These are phyloP conservation scores for Hypsibius dujardini DNA, from an alignment of 1,140 invertebrate species.

Conservation along the genomic window DNA sequence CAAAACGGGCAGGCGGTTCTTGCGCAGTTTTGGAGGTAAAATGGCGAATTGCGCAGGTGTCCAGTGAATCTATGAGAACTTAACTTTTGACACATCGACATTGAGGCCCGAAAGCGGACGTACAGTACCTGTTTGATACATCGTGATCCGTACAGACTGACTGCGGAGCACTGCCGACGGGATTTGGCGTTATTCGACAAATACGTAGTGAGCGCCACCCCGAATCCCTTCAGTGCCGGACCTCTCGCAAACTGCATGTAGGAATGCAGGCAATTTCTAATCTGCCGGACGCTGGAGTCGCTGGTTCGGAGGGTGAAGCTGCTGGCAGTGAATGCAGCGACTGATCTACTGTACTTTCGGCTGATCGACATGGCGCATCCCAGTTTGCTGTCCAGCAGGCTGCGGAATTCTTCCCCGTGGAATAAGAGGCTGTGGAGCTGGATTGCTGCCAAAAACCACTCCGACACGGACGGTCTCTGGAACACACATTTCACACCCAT, in stretches of 20 bases:
- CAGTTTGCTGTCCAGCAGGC: constrained; percentile 2
- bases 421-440: constrained; percentile 10
- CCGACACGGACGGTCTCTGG: background rate
- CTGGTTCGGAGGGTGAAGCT: background rate
- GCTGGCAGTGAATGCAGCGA: background rate
- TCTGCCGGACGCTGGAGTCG: background rate
- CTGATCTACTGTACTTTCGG: constrained; percentile 2
- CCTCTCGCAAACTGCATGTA: constrained; percentile 16
- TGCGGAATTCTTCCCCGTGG: background rate
- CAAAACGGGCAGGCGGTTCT: background rate
- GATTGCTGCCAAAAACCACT: constrained; percentile 1
- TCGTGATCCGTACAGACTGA: background rate
- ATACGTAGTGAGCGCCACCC: background rate
- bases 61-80: background rate
- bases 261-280: background rate
- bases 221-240: background rate
- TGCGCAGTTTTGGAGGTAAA: background rate
- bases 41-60: background rate
- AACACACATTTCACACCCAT: background rate
- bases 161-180: constrained; percentile 3
- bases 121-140: constrained; percentile 11
- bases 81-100: background rate
- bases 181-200: background rate
- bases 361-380: constrained; percentile 9
- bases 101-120: background rate